Evolutionary conservation across 2,888 invertebrate species (phyloP).

Genomic region (Sarcophaga caerulescens): DNA sequence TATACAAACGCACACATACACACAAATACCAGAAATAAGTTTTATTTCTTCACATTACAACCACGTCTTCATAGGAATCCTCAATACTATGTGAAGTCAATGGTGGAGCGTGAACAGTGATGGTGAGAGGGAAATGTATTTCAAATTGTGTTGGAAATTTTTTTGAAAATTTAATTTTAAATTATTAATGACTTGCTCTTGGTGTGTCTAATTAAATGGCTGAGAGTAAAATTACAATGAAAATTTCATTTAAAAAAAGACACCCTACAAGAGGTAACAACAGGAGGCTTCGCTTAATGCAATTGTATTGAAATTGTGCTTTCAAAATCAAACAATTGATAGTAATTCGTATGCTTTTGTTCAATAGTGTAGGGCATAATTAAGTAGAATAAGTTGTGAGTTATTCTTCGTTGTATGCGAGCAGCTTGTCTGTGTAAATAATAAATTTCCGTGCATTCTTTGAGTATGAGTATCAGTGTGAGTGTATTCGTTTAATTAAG

Average conservation of each 20-base stretch:
- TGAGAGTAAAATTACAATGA: not conserved
- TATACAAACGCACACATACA: not conserved
- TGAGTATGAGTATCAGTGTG: not conserved
- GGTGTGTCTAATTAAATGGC: too few species aligned
- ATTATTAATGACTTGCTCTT: constrained; percentile 33
- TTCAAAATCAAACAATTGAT: too few species aligned
- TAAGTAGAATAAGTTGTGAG: not conserved
- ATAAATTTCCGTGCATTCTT: too few species aligned
- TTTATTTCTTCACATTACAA: not conserved
- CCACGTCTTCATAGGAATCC: not conserved
- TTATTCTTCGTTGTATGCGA: too few species aligned
- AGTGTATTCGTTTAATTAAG: constrained; percentile 56
- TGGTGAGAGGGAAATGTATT: not conserved
- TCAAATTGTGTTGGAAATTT: constrained; percentile 32
- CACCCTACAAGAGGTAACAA: too few species aligned
- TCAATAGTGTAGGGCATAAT: not conserved
- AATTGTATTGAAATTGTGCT: too few species aligned
- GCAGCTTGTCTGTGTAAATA: too few species aligned
- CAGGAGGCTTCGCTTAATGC: not conserved
- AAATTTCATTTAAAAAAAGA: not conserved
- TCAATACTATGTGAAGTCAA: not conserved
- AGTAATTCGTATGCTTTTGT: too few species aligned
- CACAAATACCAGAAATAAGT: not conserved
- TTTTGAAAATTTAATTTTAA: constrained; percentile 27
- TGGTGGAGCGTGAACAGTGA: not conserved